phyloP scores from a whole-genome alignment of 2,113 vertebrate species.

The Pyrgilauda ruficollis region DNA sequence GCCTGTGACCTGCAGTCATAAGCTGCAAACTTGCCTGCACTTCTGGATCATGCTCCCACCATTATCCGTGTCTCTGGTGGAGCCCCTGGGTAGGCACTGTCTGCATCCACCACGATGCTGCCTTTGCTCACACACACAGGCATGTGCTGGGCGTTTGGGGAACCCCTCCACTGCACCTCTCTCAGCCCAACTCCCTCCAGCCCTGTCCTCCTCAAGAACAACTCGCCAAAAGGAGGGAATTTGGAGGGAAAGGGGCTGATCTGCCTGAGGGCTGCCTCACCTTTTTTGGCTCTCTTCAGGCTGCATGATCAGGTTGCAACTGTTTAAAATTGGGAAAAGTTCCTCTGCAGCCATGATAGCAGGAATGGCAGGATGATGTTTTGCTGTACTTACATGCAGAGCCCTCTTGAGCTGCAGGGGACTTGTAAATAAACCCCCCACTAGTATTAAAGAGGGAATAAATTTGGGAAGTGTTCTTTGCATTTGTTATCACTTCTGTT shows the following conservation, averaged over 20 bases:
- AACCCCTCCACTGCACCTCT: neutral
- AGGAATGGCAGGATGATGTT: slow-evolving; percentile 1
- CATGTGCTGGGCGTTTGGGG: accelerated
- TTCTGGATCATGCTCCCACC: neutral
- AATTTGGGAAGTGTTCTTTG: slow-evolving; percentile 49
- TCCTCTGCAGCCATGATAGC: neutral
- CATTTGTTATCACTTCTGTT: slow-evolving; percentile 28
- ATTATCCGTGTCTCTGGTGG: neutral
- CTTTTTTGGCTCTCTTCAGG: neutral
- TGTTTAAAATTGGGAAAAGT: neutral
- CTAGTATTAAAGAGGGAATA: slow-evolving; percentile 18
- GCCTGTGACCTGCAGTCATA: neutral
- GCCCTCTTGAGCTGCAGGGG: slow-evolving; percentile 5
- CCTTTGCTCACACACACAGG: neutral
- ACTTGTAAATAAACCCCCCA: slow-evolving; percentile 37
- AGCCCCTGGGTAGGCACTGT: neutral
- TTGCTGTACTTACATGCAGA: slow-evolving; percentile 32
- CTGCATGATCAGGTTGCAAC: neutral
- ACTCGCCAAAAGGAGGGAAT: accelerated
- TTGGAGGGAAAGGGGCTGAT: neutral
- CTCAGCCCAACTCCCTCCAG: neutral
- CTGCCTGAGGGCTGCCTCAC: neutral
- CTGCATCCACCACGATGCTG: accelerated
- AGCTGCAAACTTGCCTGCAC: neutral
- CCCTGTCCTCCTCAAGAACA: neutral